Percentiles rank a stretch among this genome's conserved stretches.
Conservation (phyloP, 35 echinoderm and acorn worm genomes). For the Eucidaris tribuloides region DNA sequence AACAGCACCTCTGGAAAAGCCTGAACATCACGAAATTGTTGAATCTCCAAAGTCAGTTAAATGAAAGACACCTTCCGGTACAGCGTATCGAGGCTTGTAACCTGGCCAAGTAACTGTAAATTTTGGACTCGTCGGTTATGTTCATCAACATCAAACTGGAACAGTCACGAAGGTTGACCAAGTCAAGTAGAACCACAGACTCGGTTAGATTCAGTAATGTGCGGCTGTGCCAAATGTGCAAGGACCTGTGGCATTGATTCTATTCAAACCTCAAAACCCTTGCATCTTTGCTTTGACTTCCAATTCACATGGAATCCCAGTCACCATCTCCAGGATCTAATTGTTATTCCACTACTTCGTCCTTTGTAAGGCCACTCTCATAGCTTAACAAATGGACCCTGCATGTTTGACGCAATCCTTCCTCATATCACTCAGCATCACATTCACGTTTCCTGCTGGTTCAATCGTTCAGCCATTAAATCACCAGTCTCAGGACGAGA, state of each 20-base stretch:
- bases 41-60: background rate
- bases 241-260: constrained; percentile 61
- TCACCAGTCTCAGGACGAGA: background rate
- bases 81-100: background rate
- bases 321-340: constrained; percentile 1
- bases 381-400: constrained; percentile 10
- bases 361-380: constrained; percentile 27
- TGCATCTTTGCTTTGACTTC: constrained; percentile 38
- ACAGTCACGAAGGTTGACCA: constrained; percentile 39
- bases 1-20: background rate
- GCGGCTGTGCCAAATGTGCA: constrained; percentile 4
- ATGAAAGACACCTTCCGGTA: background rate
- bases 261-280: constrained; percentile 39
- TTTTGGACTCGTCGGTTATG: background rate
- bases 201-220: constrained; percentile 24
- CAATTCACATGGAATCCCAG: constrained; percentile 10
- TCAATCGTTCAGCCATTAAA: background rate
- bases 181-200: background rate
- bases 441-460: constrained; percentile 13
- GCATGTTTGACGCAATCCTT: constrained; percentile 30
- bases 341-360: constrained; percentile 10
- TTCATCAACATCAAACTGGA: constrained; percentile 43
- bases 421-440: background rate
- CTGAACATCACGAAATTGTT: background rate
- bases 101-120: background rate